A percentile compares a stretch with the other conserved stretches of the same genome.
Conservation (phyloP, 2,113 vertebrate genomes). For the Erythrolamprus reginae region DNA sequence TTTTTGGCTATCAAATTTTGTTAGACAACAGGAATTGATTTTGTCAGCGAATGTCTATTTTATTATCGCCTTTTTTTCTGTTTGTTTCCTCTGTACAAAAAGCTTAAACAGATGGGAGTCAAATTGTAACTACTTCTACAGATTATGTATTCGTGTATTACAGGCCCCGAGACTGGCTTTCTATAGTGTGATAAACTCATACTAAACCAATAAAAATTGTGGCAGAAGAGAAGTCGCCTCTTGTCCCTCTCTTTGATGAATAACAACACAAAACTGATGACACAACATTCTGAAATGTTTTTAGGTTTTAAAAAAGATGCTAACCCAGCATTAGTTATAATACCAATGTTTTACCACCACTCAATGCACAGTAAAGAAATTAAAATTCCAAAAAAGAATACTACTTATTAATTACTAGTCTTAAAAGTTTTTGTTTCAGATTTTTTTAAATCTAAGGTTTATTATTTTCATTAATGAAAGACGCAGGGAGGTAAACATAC, state of each 20-base stretch:
- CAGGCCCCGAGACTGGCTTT: conserved; percentile 52
- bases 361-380: not conserved
- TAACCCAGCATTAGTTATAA: not conserved
- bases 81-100: conserved; percentile 56
- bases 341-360: not conserved
- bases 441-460: not conserved
- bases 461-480: not conserved
- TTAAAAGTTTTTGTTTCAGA: not conserved
- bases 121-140: conserved; percentile 46
- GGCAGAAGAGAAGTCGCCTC: conserved; percentile 53
- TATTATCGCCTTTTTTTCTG: conserved; percentile 49
- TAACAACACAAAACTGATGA: not conserved
- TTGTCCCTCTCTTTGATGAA: not conserved
- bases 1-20: conserved; percentile 64
- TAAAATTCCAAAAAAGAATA: not conserved
- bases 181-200: conserved; percentile 68
- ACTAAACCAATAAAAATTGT: conserved; percentile 74
- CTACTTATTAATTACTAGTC: not conserved
- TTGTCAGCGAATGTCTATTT: conserved; percentile 61
- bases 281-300: not conserved
- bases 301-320: not conserved
- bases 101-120: conserved; percentile 55
- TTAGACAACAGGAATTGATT: conserved; percentile 41
- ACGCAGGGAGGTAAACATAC: not conserved
- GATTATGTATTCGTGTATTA: conserved; percentile 55